Percentiles rank a stretch among this genome's conserved stretches.
Evolutionary conservation across 2,797 vertebrate genomes (phyloP).

Genomic region (Psittacula echo): DNA sequence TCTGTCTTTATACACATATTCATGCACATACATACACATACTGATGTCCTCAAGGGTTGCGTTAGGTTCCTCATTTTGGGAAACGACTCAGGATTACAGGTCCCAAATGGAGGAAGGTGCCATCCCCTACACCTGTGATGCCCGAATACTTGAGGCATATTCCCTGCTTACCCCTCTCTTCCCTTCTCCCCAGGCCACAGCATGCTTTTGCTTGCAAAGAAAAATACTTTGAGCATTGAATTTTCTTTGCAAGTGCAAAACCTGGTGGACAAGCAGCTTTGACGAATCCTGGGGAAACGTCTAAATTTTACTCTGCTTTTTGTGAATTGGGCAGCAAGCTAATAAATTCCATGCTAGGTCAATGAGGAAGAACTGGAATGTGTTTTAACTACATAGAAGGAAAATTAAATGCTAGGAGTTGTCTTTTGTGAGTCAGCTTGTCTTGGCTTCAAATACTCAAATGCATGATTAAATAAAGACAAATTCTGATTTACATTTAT

Average conservation of each 20-base stretch:
- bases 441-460: not conserved
- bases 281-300: not conserved
- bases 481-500: not conserved
- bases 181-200: not conserved
- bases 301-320: not conserved
- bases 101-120: not conserved
- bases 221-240: not conserved
- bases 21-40: not conserved
- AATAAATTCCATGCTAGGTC: not conserved
- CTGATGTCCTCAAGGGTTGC: not conserved
- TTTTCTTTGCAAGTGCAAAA: not conserved
- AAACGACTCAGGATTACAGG: not conserved
- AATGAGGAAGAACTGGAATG: not conserved
- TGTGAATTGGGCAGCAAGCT: not conserved
- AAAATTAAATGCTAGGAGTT: not conserved
- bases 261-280: not conserved
- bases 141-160: not conserved
- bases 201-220: not conserved
- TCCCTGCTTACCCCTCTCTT: too few relatives aligned
- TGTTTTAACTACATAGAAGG: not conserved
- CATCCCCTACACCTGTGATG: not conserved
- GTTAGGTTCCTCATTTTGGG: not conserved
- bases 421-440: constrained; percentile 1
- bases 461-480: not conserved
- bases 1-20: not conserved